Base-by-base conservation (phyloP, 2,113 vertebrate genomes). In the Pithys albifrons region DNA sequence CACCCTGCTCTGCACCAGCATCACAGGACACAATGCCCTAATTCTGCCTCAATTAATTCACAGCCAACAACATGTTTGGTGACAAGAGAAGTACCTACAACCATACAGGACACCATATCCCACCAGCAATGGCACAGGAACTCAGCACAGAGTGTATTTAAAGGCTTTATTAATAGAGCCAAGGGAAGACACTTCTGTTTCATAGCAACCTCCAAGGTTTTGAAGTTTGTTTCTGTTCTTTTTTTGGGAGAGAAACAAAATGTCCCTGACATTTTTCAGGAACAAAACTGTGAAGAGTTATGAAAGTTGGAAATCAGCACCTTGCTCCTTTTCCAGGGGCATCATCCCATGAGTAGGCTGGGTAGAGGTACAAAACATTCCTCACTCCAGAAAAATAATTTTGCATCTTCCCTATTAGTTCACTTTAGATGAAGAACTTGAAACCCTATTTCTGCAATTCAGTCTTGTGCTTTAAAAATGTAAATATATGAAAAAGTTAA, bases 171-270 rank as follows among this genome's bases (percentile, higher is more conserved):
- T 82, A 94, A 72, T 5, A 94, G 74, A 87, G 77, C 57, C 74
- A 85, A 88, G 51, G 52, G 71, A 96, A 89, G 77, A 85, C 16
- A 2, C 52, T 55, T 84, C 55, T 72, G 94, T 93, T 72, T 77
- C 93, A 65, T 89, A 93, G 93, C 89, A 96, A 95, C 93, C 48
- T 61, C 70, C 61, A 72, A 78, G 57, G 89, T 87, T 95, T 84
- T 74, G 39, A 46, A 92, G 84, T 78, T 85, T 91, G 87, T 88
- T 97, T 88, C 82, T 93, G 88, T 84, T 95, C 73, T 93, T 83
- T 94, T 90, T 87, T 71, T n/a, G 61, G 73, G 54, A 94, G 46
- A 92, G 78, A 95, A 82, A 87, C 77, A 89, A 71, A 85, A 69
- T 31, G 84, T 88, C 87, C 89, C 74, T 85, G 89, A 78, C 71